Evolutionary conservation across 2,888 invertebrate genomes (phyloP).

Genomic region (Lucinisca nassula): DNA sequence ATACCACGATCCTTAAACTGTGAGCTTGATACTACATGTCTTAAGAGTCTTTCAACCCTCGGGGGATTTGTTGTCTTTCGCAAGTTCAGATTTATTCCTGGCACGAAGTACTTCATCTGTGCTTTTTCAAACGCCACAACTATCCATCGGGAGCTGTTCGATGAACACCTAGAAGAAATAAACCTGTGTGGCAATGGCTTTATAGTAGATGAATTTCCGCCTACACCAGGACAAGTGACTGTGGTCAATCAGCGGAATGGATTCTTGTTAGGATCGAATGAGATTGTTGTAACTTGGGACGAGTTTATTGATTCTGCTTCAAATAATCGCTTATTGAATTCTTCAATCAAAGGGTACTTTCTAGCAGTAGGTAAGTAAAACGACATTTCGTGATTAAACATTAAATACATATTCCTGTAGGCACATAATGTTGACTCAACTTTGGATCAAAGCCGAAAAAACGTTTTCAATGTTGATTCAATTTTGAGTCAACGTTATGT

Average conservation of each 20-base stretch:
- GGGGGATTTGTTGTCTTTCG: background rate
- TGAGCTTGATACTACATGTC: background rate
- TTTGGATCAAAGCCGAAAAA: too few relatives aligned
- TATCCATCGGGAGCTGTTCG: background rate
- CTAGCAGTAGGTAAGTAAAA: background rate
- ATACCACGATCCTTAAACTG: background rate
- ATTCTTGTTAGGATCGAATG: background rate
- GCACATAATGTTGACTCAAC: too few relatives aligned
- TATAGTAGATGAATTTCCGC: background rate
- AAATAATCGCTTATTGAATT: background rate
- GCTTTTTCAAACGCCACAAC: background rate
- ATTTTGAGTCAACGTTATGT: too few relatives aligned
- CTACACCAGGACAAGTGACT: background rate
- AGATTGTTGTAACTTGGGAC: background rate
- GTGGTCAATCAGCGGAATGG: background rate
- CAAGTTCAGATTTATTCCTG: background rate
- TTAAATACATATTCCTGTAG: too few relatives aligned
- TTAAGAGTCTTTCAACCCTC: background rate
- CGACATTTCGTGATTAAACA: too few relatives aligned
- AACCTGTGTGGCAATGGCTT: background rate
- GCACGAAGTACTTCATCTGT: background rate
- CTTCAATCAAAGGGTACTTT: background rate
- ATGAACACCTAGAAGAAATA: background rate
- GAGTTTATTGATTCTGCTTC: background rate
- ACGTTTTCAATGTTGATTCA: too few relatives aligned